Evolutionary conservation across 2,888 invertebrate species (phyloP).

Genomic region (Idaea dimidiata): DNA sequence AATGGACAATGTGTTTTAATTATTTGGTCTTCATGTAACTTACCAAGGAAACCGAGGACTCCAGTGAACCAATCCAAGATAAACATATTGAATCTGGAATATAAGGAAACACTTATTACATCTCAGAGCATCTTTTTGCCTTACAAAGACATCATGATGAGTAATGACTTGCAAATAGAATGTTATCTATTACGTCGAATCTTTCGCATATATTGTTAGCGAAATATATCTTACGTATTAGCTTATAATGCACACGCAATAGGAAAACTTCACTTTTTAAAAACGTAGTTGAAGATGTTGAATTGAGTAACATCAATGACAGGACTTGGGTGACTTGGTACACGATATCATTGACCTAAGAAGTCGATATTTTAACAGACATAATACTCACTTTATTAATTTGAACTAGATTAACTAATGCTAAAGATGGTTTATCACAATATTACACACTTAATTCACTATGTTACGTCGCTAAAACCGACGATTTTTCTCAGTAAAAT

Average conservation of each 20-base stretch:
- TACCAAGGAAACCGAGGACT: constrained; percentile 95
- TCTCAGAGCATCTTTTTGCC: constrained; percentile 34
- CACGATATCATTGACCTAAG: constrained; percentile 51
- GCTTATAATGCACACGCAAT: constrained; percentile 37
- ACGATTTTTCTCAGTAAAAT: constrained; percentile 60
- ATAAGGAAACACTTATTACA: constrained; percentile 48
- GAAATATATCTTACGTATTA: constrained; percentile 34
- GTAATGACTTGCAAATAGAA: constrained; percentile 67
- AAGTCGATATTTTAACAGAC: constrained; percentile 40
- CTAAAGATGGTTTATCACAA: constrained; percentile 75
- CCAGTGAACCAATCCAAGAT: constrained; percentile 98
- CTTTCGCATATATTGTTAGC: constrained; percentile 25
- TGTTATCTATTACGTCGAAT: constrained; percentile 52
- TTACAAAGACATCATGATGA: constrained; percentile 56
- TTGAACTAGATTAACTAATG: constrained; percentile 73
- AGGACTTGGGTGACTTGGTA: constrained; percentile 63
- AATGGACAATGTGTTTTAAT: background rate
- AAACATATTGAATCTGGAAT: constrained; percentile 87
- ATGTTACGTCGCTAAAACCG: constrained; percentile 67
- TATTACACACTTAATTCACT: constrained; percentile 69
- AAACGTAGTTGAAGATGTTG: constrained; percentile 56
- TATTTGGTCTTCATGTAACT: constrained; percentile 53
- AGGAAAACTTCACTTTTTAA: constrained; percentile 39
- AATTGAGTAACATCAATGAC: constrained; percentile 75
- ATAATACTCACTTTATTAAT: constrained; percentile 72